Conservation (phyloP, 2,113 vertebrate species). For the Chionomys nivalis region DNA sequence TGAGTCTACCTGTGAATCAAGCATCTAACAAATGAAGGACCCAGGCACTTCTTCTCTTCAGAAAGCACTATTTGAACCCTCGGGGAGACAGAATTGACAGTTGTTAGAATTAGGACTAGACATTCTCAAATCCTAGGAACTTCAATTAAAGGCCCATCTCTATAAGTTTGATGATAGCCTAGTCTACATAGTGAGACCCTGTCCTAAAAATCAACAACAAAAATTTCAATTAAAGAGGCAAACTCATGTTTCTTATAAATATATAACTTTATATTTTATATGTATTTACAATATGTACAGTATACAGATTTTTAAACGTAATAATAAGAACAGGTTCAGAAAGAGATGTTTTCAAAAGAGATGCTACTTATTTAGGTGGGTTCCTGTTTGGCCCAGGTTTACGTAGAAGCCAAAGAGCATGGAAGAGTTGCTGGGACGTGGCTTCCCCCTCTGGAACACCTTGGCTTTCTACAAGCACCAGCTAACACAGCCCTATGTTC, state of each 20-base stretch:
- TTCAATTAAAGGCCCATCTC: background rate
- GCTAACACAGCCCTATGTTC: background rate
- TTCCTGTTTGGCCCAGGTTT: constrained; percentile 44
- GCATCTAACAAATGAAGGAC: background rate
- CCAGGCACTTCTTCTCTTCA: background rate
- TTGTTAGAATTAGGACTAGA: background rate
- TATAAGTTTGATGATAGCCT: background rate
- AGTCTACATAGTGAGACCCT: background rate
- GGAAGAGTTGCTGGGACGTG: background rate
- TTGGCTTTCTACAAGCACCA: background rate
- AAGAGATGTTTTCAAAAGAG: constrained; percentile 63
- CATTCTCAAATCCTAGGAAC: background rate
- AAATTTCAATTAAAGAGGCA: constrained; percentile 28
- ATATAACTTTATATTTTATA: constrained; percentile 80
- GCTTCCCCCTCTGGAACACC: background rate
- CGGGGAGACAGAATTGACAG: background rate
- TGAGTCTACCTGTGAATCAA: background rate
- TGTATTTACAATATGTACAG: constrained; percentile 86
- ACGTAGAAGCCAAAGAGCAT: background rate
- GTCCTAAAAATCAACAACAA: background rate
- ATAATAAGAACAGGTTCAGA: constrained; percentile 56
- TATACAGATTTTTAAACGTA: constrained; percentile 78
- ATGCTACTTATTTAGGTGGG: background rate
- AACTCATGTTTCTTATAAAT: constrained; percentile 84
- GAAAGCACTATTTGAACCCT: background rate